phyloP scores from a whole-genome alignment of 2,888 invertebrate genomes.

The Hymenopus coronatus region DNA sequence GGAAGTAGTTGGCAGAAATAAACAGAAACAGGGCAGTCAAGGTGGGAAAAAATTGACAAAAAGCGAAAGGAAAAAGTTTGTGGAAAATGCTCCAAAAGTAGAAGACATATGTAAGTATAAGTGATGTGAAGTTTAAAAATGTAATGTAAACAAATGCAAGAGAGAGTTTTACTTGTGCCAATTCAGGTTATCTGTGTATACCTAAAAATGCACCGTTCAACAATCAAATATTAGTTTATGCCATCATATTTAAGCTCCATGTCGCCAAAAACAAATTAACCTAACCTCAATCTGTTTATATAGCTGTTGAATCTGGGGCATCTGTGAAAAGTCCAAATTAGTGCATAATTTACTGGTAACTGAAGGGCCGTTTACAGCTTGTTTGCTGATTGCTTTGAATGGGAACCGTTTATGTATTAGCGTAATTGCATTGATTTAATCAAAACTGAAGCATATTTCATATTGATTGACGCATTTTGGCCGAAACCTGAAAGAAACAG shows the following conservation, averaged over 20 bases:
- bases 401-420: background rate
- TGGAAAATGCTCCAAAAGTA: constrained; percentile 65
- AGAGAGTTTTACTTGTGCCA: background rate
- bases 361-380: background rate
- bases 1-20: constrained; percentile 54
- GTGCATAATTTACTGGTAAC: background rate
- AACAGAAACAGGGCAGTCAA: constrained; percentile 55
- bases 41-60: constrained; percentile 51
- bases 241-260: background rate
- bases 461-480: too few relatives aligned
- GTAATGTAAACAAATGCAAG: background rate
- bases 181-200: background rate
- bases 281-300: background rate
- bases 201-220: too few relatives aligned
- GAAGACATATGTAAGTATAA: constrained; percentile 70
- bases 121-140: background rate
- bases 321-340: background rate
- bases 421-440: background rate
- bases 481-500: too few relatives aligned
- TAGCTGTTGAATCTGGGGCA: background rate
- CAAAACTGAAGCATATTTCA: background rate
- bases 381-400: background rate
- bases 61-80: constrained; percentile 59
- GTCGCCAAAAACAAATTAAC: background rate
- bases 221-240: too few relatives aligned